A percentile compares a stretch with the other conserved stretches of the same genome.
Conservation (phyloP, 2,797 vertebrate genomes). For the Siniperca obscura region DNA sequence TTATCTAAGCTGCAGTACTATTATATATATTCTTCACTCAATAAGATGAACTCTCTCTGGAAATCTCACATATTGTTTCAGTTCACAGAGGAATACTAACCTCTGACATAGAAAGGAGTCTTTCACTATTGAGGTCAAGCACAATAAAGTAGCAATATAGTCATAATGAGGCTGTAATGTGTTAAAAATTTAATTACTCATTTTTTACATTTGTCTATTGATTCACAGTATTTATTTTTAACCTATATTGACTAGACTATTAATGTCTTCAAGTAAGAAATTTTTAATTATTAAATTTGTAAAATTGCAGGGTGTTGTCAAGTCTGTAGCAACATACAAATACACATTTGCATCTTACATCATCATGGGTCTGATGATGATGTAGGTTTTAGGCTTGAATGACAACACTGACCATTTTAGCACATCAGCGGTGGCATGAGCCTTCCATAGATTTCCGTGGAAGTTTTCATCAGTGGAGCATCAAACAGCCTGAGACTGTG, state of each 20-base stretch:
- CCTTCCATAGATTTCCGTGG: slow-evolving; percentile 37
- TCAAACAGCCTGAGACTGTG: slow-evolving; percentile 72
- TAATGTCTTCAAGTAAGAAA: slow-evolving; percentile 1
- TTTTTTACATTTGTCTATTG: slow-evolving; percentile 7
- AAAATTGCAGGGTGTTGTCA: not conserved
- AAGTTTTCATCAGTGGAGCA: slow-evolving; percentile 73
- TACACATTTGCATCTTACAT: not conserved
- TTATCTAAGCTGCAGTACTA: slow-evolving; percentile 18
- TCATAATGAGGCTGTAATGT: slow-evolving; percentile 34
- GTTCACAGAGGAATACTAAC: slow-evolving; percentile 60
- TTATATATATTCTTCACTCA: slow-evolving; percentile 44
- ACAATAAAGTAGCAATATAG: slow-evolving; percentile 39
- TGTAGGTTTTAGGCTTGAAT: slow-evolving; percentile 17
- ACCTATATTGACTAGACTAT: slow-evolving; percentile 18
- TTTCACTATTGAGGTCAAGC: slow-evolving; percentile 52
- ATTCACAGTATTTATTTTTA: slow-evolving; percentile 24
- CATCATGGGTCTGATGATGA: not conserved
- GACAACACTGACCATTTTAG: slow-evolving; percentile 40
- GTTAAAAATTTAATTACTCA: slow-evolving; percentile 34
- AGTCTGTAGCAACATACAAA: not conserved
- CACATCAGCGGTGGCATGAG: slow-evolving; percentile 46
- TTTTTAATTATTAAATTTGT: slow-evolving; percentile 9
- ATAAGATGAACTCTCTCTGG: slow-evolving; percentile 60
- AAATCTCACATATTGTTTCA: slow-evolving; percentile 68
- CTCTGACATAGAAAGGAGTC: slow-evolving; percentile 44